Percentiles rank a stretch among this genome's conserved stretches.
Conservation (phyloP, 2,797 vertebrate genomes). For the Helostoma temminkii region DNA sequence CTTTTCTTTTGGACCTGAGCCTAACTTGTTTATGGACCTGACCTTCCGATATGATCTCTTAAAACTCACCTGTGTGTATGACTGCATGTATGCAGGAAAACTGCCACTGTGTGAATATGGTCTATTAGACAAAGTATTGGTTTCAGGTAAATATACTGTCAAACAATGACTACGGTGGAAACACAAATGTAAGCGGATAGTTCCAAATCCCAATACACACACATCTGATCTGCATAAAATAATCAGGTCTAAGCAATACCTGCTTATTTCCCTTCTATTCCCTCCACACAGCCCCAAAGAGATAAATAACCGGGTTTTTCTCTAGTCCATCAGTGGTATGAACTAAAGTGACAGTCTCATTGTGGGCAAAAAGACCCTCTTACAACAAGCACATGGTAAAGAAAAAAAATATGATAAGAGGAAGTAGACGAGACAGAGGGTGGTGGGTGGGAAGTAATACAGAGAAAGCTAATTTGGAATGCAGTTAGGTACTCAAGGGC, state of each 20-base stretch:
- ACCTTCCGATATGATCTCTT: no score
- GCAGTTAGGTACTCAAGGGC: constrained; percentile 57
- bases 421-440: constrained; percentile 15
- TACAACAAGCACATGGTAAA: constrained; percentile 36
- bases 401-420: constrained; percentile 31
- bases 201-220: background rate
- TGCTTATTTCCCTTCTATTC: constrained; percentile 34
- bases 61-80: no score
- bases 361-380: constrained; percentile 30
- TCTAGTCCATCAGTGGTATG: constrained; percentile 40
- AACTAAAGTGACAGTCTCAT: constrained; percentile 46
- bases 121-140: background rate
- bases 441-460: constrained; percentile 19
- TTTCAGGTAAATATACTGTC: background rate
- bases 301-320: constrained; percentile 39
- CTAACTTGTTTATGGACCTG: no score
- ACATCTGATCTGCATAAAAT: constrained; percentile 47
- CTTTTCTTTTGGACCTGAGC: no score
- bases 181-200: background rate
- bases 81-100: no score
- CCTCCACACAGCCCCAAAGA: constrained; percentile 24
- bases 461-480: constrained; percentile 56
- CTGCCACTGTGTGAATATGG: no score
- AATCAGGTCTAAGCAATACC: constrained; percentile 27
- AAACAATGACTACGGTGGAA: background rate